Base-by-base conservation (phyloP, 2,797 vertebrate species). In the Ceyx erithaca region DNA sequence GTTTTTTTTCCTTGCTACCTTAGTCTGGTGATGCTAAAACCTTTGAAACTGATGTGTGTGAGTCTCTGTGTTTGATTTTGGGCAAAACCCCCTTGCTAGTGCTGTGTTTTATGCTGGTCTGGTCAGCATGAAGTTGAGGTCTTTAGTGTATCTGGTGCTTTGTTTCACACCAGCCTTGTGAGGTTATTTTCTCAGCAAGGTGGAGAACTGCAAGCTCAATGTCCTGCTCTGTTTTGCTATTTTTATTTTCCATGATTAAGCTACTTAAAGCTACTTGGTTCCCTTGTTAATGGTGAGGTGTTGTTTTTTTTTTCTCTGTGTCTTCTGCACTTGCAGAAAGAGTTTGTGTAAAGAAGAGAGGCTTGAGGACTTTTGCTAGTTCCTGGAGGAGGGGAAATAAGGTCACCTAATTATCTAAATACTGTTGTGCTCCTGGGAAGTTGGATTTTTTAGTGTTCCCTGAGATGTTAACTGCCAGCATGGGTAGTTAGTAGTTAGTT, bases 11-110 rank as follows among this genome's bases (percentile, higher is more conserved):
- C 11, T 64, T 33, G 37, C 18, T 55, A 0, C 6, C 14, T 81
- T 8, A 1, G 3, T 14, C 49, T 41, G 61, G 37, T 62, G n/a
- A 20, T 46, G 14, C 40, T 49, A 18, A 58, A 80, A 5, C 6
- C 8, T 63, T 37, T 43, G 9, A 8, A 80, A 8, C 0, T 1
- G 51, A 2, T 21, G 2, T 20, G 10, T 66, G 26, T 0, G 2
- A n/a, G 9, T 30, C 10, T 10, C 2, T 0, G 0, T 1, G 40
- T 18, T n/a, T 12, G 14, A 1, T 75, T 76, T 43, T 12, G 14
- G 59, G 26, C 9, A 16, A 19, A 28, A 63, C 6, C 2, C 0
- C 16, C 23, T 49, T 10, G 4, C 8, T 77, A 40, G 7, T 1
- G 1, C 23, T 33, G 49, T 9, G 11, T 28, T 67, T 9, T 6